These are phyloP conservation scores for Ciona savignyi DNA, from an alignment of 23 tunicate species.

Conservation along the genomic window DNA sequence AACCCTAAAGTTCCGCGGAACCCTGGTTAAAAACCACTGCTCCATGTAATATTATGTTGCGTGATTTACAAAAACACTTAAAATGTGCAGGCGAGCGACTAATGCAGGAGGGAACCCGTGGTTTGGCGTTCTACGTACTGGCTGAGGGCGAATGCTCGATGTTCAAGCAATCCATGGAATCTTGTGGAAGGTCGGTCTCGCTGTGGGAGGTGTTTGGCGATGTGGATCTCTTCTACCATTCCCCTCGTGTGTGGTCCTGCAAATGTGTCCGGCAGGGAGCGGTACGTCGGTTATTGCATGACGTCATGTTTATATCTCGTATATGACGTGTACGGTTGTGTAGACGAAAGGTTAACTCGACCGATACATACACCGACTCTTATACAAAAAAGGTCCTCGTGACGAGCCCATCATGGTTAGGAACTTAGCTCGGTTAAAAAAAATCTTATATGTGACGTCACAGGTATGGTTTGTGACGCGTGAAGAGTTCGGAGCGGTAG, in stretches of 20 bases:
- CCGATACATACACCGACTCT: too few relatives aligned
- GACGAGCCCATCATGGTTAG: too few relatives aligned
- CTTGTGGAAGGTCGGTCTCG: not conserved
- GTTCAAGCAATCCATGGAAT: conserved; percentile 6
- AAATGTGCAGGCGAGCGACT: conserved; percentile 43
- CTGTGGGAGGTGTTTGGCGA: conserved; percentile 51
- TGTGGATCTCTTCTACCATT: conserved; percentile 34
- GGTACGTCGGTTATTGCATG: conserved; percentile 7
- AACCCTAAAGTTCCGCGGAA: too few relatives aligned
- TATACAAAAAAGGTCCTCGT: too few relatives aligned
- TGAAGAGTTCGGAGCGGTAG: conserved; percentile 18
- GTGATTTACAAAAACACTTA: too few relatives aligned
- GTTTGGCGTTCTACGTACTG: conserved; percentile 20
- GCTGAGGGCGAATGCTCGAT: conserved; percentile 44
- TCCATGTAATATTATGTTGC: too few relatives aligned
- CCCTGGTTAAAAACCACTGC: too few relatives aligned
- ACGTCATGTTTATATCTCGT: not conserved
- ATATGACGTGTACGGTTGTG: too few relatives aligned
- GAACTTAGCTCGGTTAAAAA: too few relatives aligned
- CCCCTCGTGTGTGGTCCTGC: conserved; percentile 48
- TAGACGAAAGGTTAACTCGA: too few relatives aligned
- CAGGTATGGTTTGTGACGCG: conserved; percentile 50
- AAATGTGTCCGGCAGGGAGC: conserved; percentile 38
- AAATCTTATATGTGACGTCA: not conserved
- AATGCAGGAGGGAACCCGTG: conserved; percentile 35